phyloP scores from a whole-genome alignment of 2,113 vertebrate genomes.

The Pionites leucogaster region DNA sequence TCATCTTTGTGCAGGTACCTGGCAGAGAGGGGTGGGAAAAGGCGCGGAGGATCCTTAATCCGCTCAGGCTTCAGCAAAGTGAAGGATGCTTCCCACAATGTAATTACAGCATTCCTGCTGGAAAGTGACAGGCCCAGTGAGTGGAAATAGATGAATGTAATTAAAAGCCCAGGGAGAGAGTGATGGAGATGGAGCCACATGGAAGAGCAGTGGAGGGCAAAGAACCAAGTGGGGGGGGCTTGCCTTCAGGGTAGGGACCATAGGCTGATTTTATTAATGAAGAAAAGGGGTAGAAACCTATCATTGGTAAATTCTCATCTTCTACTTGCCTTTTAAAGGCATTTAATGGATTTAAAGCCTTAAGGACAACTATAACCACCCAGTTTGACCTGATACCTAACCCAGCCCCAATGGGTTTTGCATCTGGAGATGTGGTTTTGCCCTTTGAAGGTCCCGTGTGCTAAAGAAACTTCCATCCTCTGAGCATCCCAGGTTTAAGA shows the following conservation, averaged over 20 bases:
- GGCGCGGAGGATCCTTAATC: conserved; percentile 35
- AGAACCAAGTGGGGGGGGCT: not conserved
- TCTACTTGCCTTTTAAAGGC: not conserved
- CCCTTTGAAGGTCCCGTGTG: not conserved
- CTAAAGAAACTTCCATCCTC: not conserved
- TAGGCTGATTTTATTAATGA: not conserved
- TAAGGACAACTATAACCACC: not conserved
- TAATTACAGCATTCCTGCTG: conserved; percentile 59
- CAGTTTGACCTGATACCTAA: fast-evolving
- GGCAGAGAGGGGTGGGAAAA: conserved; percentile 54
- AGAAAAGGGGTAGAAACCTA: not conserved
- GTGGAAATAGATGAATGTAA: conserved; percentile 69
- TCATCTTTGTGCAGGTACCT: conserved; percentile 48
- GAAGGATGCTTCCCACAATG: conserved; percentile 39
- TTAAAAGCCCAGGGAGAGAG: conserved; percentile 61
- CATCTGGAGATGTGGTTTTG: not conserved
- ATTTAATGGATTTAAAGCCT: not conserved
- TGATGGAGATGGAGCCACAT: not conserved
- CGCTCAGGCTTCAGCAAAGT: conserved; percentile 26
- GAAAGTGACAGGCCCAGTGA: conserved; percentile 59
- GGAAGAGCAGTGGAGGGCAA: not conserved
- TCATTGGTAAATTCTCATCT: not conserved
- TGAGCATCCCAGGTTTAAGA: not conserved
- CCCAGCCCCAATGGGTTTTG: not conserved
- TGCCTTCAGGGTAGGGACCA: not conserved